These are phyloP conservation scores for Myxocyprinus asiaticus DNA, from an alignment of 2,113 vertebrate genomes.

Conservation along the genomic window DNA sequence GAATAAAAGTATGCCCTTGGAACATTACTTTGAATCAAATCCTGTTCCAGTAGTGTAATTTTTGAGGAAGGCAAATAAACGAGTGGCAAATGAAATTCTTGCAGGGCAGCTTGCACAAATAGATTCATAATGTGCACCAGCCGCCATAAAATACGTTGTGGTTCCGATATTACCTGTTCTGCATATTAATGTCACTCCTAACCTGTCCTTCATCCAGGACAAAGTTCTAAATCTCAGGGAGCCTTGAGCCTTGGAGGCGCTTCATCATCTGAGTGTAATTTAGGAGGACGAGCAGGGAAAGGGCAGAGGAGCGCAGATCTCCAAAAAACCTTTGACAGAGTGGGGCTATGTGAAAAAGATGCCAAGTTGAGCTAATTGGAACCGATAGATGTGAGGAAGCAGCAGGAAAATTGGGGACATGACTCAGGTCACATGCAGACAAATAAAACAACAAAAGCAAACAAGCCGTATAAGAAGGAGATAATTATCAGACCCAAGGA, in stretches of 20 bases:
- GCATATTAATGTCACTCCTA: constrained; percentile 77
- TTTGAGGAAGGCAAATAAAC: constrained; percentile 71
- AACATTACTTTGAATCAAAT: constrained; percentile 67
- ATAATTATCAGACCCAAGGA: background rate
- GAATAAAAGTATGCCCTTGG: constrained; percentile 65
- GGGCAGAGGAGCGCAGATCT: constrained; percentile 64
- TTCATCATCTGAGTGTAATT: constrained; percentile 74
- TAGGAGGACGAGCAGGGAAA: constrained; percentile 65
- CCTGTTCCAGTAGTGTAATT: constrained; percentile 66
- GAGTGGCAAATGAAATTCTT: constrained; percentile 72
- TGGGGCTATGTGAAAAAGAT: constrained; percentile 32
- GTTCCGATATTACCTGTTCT: constrained; percentile 73
- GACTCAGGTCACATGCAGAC: background rate
- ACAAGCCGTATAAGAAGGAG: background rate
- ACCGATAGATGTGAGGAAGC: background rate
- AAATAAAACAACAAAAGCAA: background rate
- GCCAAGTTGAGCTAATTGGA: background rate
- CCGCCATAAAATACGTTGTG: constrained; percentile 64
- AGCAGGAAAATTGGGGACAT: constrained; percentile 42
- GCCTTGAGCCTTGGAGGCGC: constrained; percentile 69
- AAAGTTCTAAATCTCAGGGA: constrained; percentile 76
- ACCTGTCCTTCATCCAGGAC: constrained; percentile 75
- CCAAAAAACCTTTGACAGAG: constrained; percentile 59
- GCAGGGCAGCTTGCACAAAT: constrained; percentile 73
- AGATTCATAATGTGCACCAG: constrained; percentile 74